These are phyloP conservation scores for Ctena decussata DNA, from an alignment of 2,888 invertebrate genomes.

Conservation along the genomic window DNA sequence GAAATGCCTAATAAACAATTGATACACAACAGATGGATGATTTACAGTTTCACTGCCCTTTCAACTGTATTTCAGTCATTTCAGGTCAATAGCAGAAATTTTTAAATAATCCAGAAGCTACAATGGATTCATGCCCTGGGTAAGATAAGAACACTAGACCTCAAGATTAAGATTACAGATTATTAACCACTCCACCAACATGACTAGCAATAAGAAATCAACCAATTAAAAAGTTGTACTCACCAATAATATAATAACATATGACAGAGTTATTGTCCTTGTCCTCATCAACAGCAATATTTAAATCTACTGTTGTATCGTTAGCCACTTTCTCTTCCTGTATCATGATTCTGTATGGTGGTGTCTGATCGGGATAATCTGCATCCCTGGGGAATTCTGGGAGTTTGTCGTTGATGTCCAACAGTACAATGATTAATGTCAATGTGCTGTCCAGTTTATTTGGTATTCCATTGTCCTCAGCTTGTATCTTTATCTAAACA, in stretches of 20 bases:
- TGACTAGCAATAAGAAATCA: no score
- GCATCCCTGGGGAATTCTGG: slow-evolving; percentile 78
- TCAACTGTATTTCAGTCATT: no score
- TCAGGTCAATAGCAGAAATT: no score
- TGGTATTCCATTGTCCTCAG: slow-evolving; percentile 92
- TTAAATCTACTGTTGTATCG: slow-evolving; percentile 65
- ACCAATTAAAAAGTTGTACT: no score
- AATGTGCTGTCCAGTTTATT: slow-evolving; percentile 91
- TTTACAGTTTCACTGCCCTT: no score
- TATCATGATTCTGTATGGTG: slow-evolving; percentile 69
- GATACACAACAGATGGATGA: no score
- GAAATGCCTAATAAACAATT: no score
- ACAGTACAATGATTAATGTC: slow-evolving; percentile 89
- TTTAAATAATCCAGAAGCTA: no score
- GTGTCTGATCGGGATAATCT: slow-evolving; percentile 34
- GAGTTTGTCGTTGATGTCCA: slow-evolving; percentile 84
- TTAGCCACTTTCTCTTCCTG: slow-evolving; percentile 71
- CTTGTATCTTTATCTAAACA: slow-evolving; percentile 89
- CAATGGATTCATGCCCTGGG: no score
- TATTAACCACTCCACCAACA: no score
- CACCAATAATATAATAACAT: slow-evolving; percentile 96
- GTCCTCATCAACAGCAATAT: slow-evolving; percentile 89
- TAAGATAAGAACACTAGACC: no score
- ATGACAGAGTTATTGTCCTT: slow-evolving; percentile 93
- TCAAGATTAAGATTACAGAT: no score